Percentiles rank a stretch among this genome's conserved stretches.
phyloP scores from a whole-genome alignment of 35 echinoderm and acorn worm genomes.

The Diadema setosum region DNA sequence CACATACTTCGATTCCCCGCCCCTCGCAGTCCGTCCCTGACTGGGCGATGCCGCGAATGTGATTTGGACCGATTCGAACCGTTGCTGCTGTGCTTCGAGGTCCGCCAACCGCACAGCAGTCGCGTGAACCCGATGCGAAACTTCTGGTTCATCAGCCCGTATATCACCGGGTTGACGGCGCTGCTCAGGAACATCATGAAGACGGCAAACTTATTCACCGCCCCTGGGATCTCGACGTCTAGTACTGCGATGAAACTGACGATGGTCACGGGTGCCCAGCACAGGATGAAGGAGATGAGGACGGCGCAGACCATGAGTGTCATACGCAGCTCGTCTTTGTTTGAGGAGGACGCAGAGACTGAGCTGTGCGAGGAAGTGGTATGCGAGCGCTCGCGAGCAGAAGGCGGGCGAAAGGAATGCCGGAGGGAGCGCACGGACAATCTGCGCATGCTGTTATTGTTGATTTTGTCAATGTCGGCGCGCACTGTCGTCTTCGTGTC shows the following conservation, averaged over 20 bases:
- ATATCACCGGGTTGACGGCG: slow-evolving; percentile 77
- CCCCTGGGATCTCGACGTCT: background rate
- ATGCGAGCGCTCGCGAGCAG: background rate
- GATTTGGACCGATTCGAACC: slow-evolving; percentile 2
- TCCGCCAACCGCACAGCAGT: slow-evolving; percentile 33
- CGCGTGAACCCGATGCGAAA: slow-evolving; percentile 51
- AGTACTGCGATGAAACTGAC: slow-evolving; percentile 74
- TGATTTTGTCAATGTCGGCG: background rate
- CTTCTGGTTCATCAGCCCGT: slow-evolving; percentile 86
- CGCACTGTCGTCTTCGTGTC: background rate
- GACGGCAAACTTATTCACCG: slow-evolving; percentile 68
- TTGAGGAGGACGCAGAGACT: background rate
- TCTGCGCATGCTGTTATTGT: background rate
- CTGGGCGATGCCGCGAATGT: background rate
- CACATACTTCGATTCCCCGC: too few relatives aligned
- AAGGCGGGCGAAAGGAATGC: background rate
- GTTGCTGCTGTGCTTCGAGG: background rate
- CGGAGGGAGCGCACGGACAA: background rate
- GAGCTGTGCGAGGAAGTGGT: background rate
- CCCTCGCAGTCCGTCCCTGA: too few relatives aligned
- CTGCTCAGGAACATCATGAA: slow-evolving; percentile 92
- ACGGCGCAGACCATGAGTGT: slow-evolving; percentile 73
- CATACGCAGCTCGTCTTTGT: slow-evolving; percentile 61
- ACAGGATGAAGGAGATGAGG: slow-evolving; percentile 73
- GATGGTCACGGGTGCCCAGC: slow-evolving; percentile 85